Evolutionary conservation across 2,888 invertebrate genomes (phyloP).

Genomic region (Agapetus fuscipes): DNA sequence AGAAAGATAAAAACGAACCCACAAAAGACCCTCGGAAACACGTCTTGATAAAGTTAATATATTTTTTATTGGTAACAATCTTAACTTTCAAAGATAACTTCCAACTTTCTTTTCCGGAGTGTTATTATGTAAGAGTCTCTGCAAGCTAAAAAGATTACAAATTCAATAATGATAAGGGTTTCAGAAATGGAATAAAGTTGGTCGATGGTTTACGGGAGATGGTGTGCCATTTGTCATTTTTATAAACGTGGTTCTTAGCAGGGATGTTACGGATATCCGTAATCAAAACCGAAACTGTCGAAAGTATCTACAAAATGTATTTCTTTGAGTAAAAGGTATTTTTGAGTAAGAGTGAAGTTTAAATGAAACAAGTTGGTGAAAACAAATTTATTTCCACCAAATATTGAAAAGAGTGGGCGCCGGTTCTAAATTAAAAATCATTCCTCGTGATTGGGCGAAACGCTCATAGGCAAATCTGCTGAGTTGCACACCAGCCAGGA

Average conservation of each 20-base stretch:
- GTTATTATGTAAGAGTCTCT: conserved; percentile 8
- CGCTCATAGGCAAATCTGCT: no score
- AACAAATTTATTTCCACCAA: no score
- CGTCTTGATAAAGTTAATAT: conserved; percentile 10
- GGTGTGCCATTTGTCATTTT: conserved; percentile 4
- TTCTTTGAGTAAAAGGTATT: no score
- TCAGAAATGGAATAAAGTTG: conserved; percentile 14
- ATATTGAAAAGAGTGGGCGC: no score
- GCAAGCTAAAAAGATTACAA: conserved; percentile 14
- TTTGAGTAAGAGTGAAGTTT: no score
- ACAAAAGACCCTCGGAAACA: not conserved
- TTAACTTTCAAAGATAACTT: conserved; percentile 6
- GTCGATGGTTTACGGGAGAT: conserved; percentile 3
- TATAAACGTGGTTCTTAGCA: conserved; percentile 5
- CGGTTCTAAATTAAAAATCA: no score
- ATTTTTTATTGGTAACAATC: conserved; percentile 7
- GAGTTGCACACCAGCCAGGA: no score
- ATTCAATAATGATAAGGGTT: conserved; percentile 14
- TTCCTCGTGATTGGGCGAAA: no score
- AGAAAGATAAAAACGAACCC: not conserved
- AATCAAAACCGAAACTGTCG: no score
- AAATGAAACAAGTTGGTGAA: no score
- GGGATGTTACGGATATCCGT: no score
- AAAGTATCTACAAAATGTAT: no score
- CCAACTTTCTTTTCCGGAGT: conserved; percentile 3